A percentile compares a stretch with the other conserved stretches of the same genome.
Evolutionary conservation across 2,797 vertebrate genomes (phyloP).

Genomic region (Malacoctenus gilli): DNA sequence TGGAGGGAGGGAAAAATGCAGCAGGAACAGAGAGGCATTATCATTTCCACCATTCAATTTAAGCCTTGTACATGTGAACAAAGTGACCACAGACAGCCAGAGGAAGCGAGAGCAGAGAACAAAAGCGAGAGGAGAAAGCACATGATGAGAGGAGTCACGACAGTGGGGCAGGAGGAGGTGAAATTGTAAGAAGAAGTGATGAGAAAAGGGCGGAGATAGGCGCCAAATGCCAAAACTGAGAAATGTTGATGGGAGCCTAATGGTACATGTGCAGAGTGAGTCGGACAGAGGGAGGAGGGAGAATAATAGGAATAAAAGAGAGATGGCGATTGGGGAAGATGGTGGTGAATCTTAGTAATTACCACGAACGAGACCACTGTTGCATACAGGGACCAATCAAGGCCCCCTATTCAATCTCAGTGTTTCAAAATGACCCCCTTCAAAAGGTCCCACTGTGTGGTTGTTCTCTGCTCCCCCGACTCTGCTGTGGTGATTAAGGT

Average conservation of each 20-base stretch:
- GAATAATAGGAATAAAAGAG: not conserved
- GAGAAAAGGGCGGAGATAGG: conserved; percentile 22
- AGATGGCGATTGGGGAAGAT: conserved; percentile 26
- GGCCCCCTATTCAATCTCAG: conserved; percentile 8
- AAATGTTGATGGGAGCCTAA: conserved; percentile 40
- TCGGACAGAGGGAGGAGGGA: conserved; percentile 12
- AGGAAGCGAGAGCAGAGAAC: conserved; percentile 28
- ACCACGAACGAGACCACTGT: conserved; percentile 41
- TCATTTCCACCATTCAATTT: conserved; percentile 47
- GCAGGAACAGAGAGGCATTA: conserved; percentile 54
- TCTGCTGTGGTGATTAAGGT: conserved; percentile 21
- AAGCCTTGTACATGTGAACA: conserved; percentile 53
- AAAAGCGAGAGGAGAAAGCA: conserved; percentile 10
- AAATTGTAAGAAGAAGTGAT: conserved; percentile 37
- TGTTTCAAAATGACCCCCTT: conserved; percentile 31
- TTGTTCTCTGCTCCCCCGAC: not conserved
- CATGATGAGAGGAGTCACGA: conserved; percentile 37
- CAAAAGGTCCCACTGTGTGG: conserved; percentile 13
- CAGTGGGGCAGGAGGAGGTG: conserved; percentile 28
- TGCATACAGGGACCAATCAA: conserved; percentile 47
- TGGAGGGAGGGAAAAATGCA: conserved; percentile 26
- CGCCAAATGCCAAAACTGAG: conserved; percentile 32
- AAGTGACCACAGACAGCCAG: conserved; percentile 30
- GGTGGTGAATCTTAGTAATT: conserved; percentile 42
- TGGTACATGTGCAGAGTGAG: conserved; percentile 36